Base-by-base conservation (phyloP, 2,888 invertebrate genomes). In the Sialis fuliginosa region DNA sequence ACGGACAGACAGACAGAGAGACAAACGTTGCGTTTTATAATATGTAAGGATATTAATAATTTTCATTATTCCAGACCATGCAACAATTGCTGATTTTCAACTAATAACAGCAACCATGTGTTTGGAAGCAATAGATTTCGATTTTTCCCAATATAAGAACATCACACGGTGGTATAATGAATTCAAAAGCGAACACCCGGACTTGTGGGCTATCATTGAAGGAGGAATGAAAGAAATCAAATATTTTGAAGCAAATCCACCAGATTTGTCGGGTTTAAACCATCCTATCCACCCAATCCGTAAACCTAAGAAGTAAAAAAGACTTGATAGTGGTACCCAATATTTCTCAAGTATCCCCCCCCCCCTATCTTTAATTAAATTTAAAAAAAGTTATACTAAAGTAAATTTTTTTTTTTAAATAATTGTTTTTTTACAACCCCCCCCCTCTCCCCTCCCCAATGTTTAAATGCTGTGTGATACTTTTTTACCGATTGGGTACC, bases 1-100 rank as follows among this genome's bases (percentile, higher is more conserved):
- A n/a, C n/a, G n/a, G n/a, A n/a, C n/a, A n/a, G n/a, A n/a, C n/a
- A n/a, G n/a, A n/a, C n/a, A n/a, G n/a, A n/a, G n/a, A n/a, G n/a
- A n/a, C n/a, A n/a, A n/a, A n/a, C n/a, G n/a, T n/a, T n/a, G n/a
- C n/a, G n/a, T n/a, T n/a, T n/a, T n/a, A n/a, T n/a, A n/a, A n/a
- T n/a, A n/a, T n/a, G n/a, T n/a, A n/a, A n/a, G n/a, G n/a, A n/a
- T n/a, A n/a, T n/a, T n/a, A 43, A 39, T 12, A 8, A 5, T 35
- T 43, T 50, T 49, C 35, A 34, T 43, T 41, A 48, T 55, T 54
- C 46, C 53, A 72, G 74, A 81, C 55, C 63, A 75, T 52, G 56
- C 85, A 44, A 85, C 84, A 6, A 82, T 86, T 52, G 83, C 83
- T 0, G 85, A 86, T 64, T 79, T 84, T 54, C 77, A 76, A 34